Conservation (phyloP, 2,797 vertebrate genomes). For the Sebastolobus alascanus region DNA sequence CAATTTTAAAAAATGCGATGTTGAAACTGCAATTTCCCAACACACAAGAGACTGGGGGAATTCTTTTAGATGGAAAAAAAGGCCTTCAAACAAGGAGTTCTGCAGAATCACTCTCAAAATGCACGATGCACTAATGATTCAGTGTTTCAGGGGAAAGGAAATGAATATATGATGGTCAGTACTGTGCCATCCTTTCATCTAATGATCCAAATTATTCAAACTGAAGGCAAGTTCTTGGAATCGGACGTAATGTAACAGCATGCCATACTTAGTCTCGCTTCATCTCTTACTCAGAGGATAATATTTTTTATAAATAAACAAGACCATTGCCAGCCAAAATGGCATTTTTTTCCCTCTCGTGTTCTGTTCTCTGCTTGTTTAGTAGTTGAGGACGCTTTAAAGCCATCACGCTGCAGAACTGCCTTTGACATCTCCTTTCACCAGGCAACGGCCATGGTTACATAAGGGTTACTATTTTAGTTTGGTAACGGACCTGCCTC, state of each 20-base stretch:
- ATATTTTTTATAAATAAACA: constrained; percentile 28
- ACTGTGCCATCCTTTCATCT: neutral
- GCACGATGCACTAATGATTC: constrained; percentile 8
- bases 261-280: constrained; percentile 4
- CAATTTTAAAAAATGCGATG: neutral
- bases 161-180: neutral
- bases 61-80: neutral
- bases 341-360: neutral
- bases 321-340: neutral
- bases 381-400: constrained; percentile 36
- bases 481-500: constrained; percentile 38
- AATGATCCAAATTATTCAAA: constrained; percentile 35
- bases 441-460: constrained; percentile 60
- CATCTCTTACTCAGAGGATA: neutral
- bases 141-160: neutral
- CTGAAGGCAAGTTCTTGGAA: constrained; percentile 1
- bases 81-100: neutral
- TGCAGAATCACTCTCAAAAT: neutral
- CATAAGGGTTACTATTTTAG: constrained; percentile 73
- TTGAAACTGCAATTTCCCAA: constrained; percentile 9
- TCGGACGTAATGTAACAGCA: constrained; percentile 11
- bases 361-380: constrained; percentile 28
- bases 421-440: constrained; percentile 64
- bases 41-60: neutral
- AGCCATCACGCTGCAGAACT: constrained; percentile 52